Evolutionary conservation across 2,797 vertebrate genomes (phyloP), one percentile per base, ranked within the genome.

Genomic region (Denticeps clupeoides): DNA sequence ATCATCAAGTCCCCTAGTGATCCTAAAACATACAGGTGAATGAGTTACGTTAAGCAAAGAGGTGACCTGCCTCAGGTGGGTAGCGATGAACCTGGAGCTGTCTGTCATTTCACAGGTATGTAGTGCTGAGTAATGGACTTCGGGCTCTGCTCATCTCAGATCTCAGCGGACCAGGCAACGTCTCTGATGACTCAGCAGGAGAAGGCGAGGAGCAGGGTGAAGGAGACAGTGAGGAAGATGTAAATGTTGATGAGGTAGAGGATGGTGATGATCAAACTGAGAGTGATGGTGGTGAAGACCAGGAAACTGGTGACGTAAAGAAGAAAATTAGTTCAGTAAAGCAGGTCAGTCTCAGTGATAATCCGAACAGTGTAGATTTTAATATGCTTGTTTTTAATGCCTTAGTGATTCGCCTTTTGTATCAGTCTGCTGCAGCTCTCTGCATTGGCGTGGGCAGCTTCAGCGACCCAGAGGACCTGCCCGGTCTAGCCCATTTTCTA

Each of bases 401-500:
- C n/a, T n/a, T n/a, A n/a, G n/a, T n/a, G n/a, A n/a, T n/a, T n/a
- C n/a, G n/a, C n/a, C n/a, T n/a, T 25, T 10, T 40, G 53, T 56
- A 69, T 27, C 71, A 98, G 94, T 90, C 93, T 19, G 94, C 94
- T 12, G 94, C 94, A 19, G 93, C 91, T 42, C 86, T 98, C 35
- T 97, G 93, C 59, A 76, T 98, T 66, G 76, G 80, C 28, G 88
- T 93, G 24, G 94, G 94, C 64, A 94, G 91, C 74, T 98, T 98
- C 81, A 93, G 91, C 58, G 93, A 98, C 70, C 94, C 94, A 0
- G 86, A 90, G 41, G 90, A 97, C 68, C 82, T 98, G 11, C 91
- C 92, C 0, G 94, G 94, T 63, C 82, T 98, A 55, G 94, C 94
- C 47, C 94, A 98, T 77, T 96, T 98, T 75, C 83, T 98, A 75